Evolutionary conservation across 2,797 vertebrate species (phyloP).

Genomic region (Artibeus lituratus): DNA sequence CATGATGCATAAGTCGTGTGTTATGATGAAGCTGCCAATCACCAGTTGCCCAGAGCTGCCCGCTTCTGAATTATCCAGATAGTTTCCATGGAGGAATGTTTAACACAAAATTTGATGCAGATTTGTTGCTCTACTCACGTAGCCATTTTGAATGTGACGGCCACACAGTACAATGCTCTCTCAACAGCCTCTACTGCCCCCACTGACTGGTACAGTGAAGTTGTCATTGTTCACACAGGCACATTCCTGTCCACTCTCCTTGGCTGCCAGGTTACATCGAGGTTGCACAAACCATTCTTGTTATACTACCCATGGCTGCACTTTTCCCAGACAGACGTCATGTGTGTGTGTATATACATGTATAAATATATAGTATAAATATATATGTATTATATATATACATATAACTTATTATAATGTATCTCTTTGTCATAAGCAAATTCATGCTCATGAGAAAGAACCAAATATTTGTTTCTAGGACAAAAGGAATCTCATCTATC

Average conservation of each 20-base stretch:
- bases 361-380: neutral
- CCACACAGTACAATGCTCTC: neutral
- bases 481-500: neutral
- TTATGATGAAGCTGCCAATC: neutral
- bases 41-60: neutral
- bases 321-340: neutral
- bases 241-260: neutral
- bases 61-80: neutral
- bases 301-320: neutral
- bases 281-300: neutral
- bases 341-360: neutral
- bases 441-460: neutral
- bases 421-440: neutral
- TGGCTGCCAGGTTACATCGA: neutral
- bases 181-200: neutral
- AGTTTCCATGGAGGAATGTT: neutral
- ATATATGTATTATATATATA: too few relatives aligned
- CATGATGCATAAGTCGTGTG: too few relatives aligned
- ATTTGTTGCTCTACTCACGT: neutral
- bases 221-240: neutral
- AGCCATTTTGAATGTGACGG: neutral
- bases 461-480: neutral
- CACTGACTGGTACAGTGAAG: neutral
- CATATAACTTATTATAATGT: neutral
- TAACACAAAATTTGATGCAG: neutral